Percentiles rank a stretch among this genome's conserved stretches.
Evolutionary conservation across 2,797 vertebrate genomes (phyloP).

Genomic region (Artibeus jamaicensis): DNA sequence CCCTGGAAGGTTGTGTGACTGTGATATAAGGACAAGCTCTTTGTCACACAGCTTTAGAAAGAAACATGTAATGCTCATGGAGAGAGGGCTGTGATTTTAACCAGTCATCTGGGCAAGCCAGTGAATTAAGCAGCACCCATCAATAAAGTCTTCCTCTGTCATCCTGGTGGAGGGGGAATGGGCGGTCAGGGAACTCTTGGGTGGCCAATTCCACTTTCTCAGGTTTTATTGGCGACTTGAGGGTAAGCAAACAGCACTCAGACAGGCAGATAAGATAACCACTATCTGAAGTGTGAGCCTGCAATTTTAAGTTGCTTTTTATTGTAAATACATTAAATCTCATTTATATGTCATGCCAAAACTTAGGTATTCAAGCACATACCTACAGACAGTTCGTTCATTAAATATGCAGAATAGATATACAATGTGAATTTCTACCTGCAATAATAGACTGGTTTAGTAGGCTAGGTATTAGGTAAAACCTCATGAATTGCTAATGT

Average conservation of each 20-base stretch:
- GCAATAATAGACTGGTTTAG: background rate
- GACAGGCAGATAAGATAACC: constrained; percentile 57
- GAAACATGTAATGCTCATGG: background rate
- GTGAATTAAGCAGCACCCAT: background rate
- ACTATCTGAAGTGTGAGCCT: background rate
- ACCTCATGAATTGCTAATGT: background rate
- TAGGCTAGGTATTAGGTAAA: background rate
- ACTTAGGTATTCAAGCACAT: background rate
- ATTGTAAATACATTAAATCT: background rate
- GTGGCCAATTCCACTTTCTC: constrained; percentile 41
- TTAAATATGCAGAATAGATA: background rate
- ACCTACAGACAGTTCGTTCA: background rate
- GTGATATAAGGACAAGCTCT: background rate
- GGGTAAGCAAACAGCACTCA: constrained; percentile 33
- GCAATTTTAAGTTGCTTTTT: background rate
- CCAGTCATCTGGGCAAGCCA: background rate
- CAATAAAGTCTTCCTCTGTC: background rate
- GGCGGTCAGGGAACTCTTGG: background rate
- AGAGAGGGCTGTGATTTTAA: background rate
- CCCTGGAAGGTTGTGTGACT: background rate
- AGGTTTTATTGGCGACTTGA: constrained; percentile 11
- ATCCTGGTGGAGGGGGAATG: background rate
- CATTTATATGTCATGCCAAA: background rate
- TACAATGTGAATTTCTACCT: background rate
- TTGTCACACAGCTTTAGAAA: background rate